A percentile compares a stretch with the other conserved stretches of the same genome.
These are phyloP conservation scores for Subacronicta megacephala DNA, from an alignment of 2,888 invertebrate species.

Conservation along the genomic window DNA sequence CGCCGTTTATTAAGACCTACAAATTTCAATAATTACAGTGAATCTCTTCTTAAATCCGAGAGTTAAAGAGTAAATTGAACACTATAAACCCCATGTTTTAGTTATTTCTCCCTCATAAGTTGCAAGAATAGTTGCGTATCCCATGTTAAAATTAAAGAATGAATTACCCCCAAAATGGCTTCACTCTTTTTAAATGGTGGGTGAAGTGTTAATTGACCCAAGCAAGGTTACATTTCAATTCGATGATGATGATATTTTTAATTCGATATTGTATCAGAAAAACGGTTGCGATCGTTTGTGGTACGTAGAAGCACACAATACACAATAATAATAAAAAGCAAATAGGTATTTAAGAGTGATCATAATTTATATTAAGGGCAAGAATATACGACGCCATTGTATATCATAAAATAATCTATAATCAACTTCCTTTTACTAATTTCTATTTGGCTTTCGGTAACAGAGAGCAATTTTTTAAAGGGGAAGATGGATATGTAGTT, in stretches of 20 bases:
- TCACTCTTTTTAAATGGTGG: background rate
- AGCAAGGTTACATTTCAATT: background rate
- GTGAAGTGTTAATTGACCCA: background rate
- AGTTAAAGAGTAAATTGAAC: no score
- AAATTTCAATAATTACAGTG: no score
- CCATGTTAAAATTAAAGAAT: conserved; percentile 2
- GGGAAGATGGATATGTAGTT: no score
- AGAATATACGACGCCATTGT: conserved; percentile 24
- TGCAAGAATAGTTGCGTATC: no score
- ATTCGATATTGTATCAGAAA: no score
- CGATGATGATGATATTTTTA: no score
- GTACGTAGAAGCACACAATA: conserved; percentile 59
- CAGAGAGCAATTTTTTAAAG: no score
- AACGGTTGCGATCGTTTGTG: conserved; percentile 55
- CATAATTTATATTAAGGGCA: conserved; percentile 13
- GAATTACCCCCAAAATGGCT: background rate
- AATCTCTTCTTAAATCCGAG: no score
- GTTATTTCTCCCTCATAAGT: no score
- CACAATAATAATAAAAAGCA: conserved; percentile 60
- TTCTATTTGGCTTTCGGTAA: no score
- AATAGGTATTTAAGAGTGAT: conserved; percentile 46
- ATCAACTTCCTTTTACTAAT: background rate
- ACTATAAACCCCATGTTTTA: no score
- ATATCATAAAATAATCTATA: background rate
- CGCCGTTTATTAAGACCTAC: no score